phyloP scores from a whole-genome alignment of 53 echinoderm and acorn worm species.

The Apostichopus leukothele region DNA sequence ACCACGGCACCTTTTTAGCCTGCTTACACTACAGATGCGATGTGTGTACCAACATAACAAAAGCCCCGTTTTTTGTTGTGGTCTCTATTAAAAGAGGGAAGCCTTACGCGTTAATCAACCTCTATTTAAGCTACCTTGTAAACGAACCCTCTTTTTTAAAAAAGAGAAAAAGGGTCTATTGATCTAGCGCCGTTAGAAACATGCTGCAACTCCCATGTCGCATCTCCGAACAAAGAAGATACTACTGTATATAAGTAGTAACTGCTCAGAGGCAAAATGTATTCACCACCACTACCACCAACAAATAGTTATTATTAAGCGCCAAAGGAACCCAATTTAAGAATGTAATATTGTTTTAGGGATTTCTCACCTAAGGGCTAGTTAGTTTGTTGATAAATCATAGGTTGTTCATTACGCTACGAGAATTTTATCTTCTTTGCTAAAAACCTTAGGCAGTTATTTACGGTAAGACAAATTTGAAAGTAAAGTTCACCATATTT shows the following conservation, averaged over 20 bases:
- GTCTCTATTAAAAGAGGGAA: no score
- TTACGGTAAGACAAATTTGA: not conserved
- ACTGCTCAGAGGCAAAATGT: not conserved
- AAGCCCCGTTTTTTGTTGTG: no score
- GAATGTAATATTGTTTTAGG: conserved; percentile 41
- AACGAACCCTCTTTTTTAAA: no score
- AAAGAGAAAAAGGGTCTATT: not conserved
- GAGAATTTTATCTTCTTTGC: not conserved
- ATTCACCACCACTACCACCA: not conserved
- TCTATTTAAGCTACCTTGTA: no score
- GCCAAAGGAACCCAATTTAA: conserved; percentile 37
- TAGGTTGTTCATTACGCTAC: conserved; percentile 17
- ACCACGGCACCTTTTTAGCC: no score
- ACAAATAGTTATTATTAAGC: conserved; percentile 24
- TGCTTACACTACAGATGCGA: no score
- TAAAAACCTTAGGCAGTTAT: not conserved
- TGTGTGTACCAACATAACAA: no score
- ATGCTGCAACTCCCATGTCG: not conserved
- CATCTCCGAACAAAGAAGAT: not conserved
- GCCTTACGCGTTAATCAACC: no score
- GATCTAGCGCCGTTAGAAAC: not conserved
- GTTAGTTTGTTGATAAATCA: conserved; percentile 18
- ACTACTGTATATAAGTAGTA: not conserved
- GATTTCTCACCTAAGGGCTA: conserved; percentile 25
- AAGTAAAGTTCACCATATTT: not conserved